Evolutionary conservation across 2,888 invertebrate genomes (phyloP), one percentile per base, ranked within the genome.

Genomic region (Hybos culiciformis): DNA sequence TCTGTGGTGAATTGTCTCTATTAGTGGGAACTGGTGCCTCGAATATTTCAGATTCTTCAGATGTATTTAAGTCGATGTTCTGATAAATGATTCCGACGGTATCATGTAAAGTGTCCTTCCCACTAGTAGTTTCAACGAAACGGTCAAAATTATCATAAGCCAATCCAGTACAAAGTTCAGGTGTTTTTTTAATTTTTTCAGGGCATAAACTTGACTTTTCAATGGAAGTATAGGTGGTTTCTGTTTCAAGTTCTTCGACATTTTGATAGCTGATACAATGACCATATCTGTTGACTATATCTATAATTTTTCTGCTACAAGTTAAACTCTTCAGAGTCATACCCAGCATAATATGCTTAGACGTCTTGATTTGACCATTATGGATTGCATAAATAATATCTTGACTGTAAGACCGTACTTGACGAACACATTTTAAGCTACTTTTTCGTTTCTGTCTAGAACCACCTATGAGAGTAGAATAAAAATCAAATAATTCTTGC

Each of bases 211-310:
- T 41, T 5, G 49, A 44, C n/a, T 43, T 37, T 31, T 48, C 18
- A 5, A 45, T 20, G 23, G 48, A 51, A 12, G 53, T 26, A 52
- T 43, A 52, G 32, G 59, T 55, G 19, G 46, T 43, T 56, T 53
- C 53, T 19, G 57, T 56, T 53, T 60, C 60, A n/a, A 61, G 44
- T 52, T 59, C 58, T 54, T 59, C 58, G 14, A 56, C 41, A n/a
- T 33, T 44, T 21, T 50, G 38, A 41, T 59, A 60, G 40, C 53
- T 53, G 29, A 49, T 49, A 36, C 55, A 57, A 46, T 60, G 58
- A 19, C 59, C 57, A 43, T 53, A 57, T 50, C 45, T 52, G 48
- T 60, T 57, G 3, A 59, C 31, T 37, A 59, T 52, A 20, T 54
- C 47, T n/a, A 59, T 42, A 38, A 56, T 43, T 47, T 57, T 54